Conservation (phyloP, 1,140 invertebrate genomes). For the Anoplophora glabripennis region DNA sequence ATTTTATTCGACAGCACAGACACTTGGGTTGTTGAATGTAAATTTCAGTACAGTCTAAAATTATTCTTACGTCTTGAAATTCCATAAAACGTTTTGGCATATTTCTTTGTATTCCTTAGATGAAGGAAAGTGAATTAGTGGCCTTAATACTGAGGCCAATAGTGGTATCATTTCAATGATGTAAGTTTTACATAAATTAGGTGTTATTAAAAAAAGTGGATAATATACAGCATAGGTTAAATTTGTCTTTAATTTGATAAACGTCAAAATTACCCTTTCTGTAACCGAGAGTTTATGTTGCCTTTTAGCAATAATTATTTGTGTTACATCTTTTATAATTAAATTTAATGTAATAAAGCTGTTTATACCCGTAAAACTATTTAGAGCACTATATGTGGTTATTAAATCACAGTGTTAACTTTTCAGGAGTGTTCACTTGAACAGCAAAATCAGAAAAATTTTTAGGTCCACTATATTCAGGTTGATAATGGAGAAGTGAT, state of each 20-base stretch:
- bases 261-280: conserved; percentile 5
- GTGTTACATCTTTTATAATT: background rate
- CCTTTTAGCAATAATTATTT: background rate
- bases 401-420: background rate
- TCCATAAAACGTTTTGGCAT: conserved; percentile 16
- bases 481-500: no score
- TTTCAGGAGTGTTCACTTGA: background rate
- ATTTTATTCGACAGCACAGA: background rate
- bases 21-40: conserved; percentile 1
- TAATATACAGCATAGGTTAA: conserved; percentile 6
- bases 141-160: background rate
- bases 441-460: background rate
- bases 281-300: background rate
- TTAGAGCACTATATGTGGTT: background rate
- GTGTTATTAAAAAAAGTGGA: conserved; percentile 3
- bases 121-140: conserved; percentile 1
- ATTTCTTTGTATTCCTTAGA: conserved; percentile 8
- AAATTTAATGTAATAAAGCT: background rate
- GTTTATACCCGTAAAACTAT: conserved; percentile 7
- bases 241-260: conserved; percentile 18
- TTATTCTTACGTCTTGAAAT: conserved; percentile 12
- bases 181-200: conserved; percentile 2
- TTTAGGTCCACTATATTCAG: background rate
- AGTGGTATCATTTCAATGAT: conserved; percentile 1
- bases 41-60: conserved; percentile 21